A percentile compares a stretch with the other conserved stretches of the same genome.
phyloP scores from a whole-genome alignment of 2,888 invertebrate genomes.

The Eristalis arbustorum region DNA sequence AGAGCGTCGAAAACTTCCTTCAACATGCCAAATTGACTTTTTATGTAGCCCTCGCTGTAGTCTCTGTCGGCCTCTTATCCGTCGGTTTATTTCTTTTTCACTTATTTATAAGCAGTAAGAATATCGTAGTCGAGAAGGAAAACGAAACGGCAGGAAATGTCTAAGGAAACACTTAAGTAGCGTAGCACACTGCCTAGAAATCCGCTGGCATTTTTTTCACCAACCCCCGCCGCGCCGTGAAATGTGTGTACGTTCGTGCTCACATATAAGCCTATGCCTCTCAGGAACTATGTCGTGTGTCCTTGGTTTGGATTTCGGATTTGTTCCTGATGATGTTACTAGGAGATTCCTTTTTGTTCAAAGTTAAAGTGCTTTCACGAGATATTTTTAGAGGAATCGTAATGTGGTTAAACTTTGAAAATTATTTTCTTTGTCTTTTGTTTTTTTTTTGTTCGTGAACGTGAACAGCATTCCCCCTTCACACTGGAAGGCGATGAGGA shows the following conservation, averaged over 20 bases:
- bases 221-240: constrained; percentile 10
- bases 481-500: background rate
- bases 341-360: constrained; percentile 17
- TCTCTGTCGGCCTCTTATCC: constrained; percentile 35
- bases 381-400: constrained; percentile 23
- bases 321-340: constrained; percentile 30
- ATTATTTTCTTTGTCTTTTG: constrained; percentile 6
- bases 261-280: constrained; percentile 1
- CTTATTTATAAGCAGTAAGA: constrained; percentile 60
- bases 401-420: constrained; percentile 55
- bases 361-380: constrained; percentile 47
- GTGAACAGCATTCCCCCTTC: constrained; percentile 30
- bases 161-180: constrained; percentile 66
- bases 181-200: constrained; percentile 60
- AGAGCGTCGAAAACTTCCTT: constrained; percentile 27
- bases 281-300: background rate
- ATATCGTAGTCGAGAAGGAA: constrained; percentile 18
- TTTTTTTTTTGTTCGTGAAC: background rate
- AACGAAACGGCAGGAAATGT: constrained; percentile 61
- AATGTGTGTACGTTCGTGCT: constrained; percentile 8
- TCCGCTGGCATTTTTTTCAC: constrained; percentile 40
- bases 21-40: constrained; percentile 60
- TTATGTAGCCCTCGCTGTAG: constrained; percentile 50
- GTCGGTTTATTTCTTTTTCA: constrained; percentile 55
- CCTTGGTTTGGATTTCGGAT: constrained; percentile 45